Conservation (phyloP, 2,797 vertebrate species). For the Kryptolebias ocellatus region DNA sequence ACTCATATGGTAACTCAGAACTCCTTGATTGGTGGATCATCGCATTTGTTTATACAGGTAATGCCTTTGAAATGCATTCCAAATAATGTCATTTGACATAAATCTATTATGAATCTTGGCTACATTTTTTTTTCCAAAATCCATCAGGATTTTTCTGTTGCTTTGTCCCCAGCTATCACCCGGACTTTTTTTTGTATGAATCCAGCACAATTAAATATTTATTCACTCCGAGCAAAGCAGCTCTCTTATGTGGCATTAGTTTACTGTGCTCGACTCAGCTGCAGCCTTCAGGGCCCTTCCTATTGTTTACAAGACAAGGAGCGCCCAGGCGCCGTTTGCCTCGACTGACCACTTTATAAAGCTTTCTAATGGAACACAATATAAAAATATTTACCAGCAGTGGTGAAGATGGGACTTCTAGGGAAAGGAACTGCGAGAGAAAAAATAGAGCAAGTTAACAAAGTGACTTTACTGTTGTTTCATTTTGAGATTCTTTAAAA, state of each 20-base stretch:
- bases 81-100: too few species aligned
- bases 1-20: background rate
- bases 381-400: conserved; percentile 83
- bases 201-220: conserved; percentile 82
- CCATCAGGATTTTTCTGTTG: conserved; percentile 17
- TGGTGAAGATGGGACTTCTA: conserved; percentile 58
- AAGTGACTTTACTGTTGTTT: conserved; percentile 54
- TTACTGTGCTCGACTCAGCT: conserved; percentile 68
- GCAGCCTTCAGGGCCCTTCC: conserved; percentile 75
- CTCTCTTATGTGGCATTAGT: conserved; percentile 73
- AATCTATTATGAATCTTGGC: background rate
- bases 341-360: conserved; percentile 78
- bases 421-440: conserved; percentile 31
- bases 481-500: conserved; percentile 34
- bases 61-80: too few species aligned
- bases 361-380: conserved; percentile 83
- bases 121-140: conserved; percentile 12
- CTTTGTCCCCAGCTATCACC: conserved; percentile 26
- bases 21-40: background rate
- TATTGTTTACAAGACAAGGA: conserved; percentile 83
- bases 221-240: conserved; percentile 60
- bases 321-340: conserved; percentile 78
- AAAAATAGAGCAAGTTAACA: conserved; percentile 49
- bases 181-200: conserved; percentile 53
- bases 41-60: too few species aligned